phyloP scores from a whole-genome alignment of 2,797 vertebrate species.

The Harpagifer antarcticus region DNA sequence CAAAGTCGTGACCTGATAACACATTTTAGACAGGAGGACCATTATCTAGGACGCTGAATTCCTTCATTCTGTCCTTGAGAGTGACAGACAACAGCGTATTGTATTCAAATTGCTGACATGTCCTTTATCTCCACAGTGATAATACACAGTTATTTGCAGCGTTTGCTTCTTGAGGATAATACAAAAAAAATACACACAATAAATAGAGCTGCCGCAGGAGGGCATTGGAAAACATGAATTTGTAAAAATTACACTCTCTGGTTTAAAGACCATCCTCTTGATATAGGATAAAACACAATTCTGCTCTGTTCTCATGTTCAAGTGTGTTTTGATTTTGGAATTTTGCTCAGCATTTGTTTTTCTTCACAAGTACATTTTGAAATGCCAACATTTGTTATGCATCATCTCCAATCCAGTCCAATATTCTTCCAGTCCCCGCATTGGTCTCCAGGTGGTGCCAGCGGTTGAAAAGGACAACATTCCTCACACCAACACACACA shows the following conservation, averaged over 20 bases:
- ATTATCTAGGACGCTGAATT: background rate
- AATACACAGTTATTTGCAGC: background rate
- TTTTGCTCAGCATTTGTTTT: background rate
- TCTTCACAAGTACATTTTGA: background rate
- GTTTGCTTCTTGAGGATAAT: background rate
- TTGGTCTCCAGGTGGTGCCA: conserved; percentile 78
- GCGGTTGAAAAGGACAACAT: conserved; percentile 60
- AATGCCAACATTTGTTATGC: conserved; percentile 35
- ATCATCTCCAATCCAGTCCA: conserved; percentile 31
- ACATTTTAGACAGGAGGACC: background rate
- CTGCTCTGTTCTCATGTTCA: background rate
- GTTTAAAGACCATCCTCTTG: background rate
- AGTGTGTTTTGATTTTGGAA: background rate
- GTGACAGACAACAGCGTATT: background rate
- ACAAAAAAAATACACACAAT: background rate
- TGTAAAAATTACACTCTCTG: background rate
- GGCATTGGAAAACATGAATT: background rate
- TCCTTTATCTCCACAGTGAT: background rate
- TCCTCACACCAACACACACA: conserved; percentile 45
- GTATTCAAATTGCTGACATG: background rate
- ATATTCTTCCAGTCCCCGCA: conserved; percentile 54
- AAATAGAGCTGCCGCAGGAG: background rate
- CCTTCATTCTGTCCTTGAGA: background rate
- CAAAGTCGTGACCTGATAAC: background rate
- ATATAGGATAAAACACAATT: background rate